Evolutionary conservation across 2,113 vertebrate genomes (phyloP), one percentile per base, ranked within the genome.

Genomic region (Rhinoderma darwinii): DNA sequence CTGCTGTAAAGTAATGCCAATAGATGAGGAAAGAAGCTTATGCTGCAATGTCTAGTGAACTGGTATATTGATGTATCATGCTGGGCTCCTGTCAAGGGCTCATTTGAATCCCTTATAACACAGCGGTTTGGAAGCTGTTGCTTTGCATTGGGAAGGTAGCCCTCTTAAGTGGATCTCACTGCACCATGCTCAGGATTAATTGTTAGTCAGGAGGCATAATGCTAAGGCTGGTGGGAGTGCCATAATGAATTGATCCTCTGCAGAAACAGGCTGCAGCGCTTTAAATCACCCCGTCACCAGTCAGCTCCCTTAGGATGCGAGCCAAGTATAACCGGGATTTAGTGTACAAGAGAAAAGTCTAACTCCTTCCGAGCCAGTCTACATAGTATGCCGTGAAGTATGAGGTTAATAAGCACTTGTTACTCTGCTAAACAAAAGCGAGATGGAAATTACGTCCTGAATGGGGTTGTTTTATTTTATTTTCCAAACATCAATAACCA

Each of bases 241-340:
- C 86, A 30, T 87, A 87, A 87, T 87, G 86, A 87, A 87, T 87
- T 87, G 86, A 87, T 82, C 86, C 86, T 82, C 86, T 87, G 86
- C 86, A 87, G 86, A 87, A 82, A 82, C 79, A 87, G 78, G 78
- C 86, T 87, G 86, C 86, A 74, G 86, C 86, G 78, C 79, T 87
- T 87, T 87, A 87, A 87, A 87, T 87, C 86, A 87, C 78, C 78
- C 77, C 78, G 86, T 87, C 86, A 87, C 78, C 86, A 87, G 86
- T 87, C 86, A 87, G 86, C 86, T 87, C 86, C 86, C 86, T 82
- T 73, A 87, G 86, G 86, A 87, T 63, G 86, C 6, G 39, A 87
- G 86, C 86, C 86, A 87, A 87, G 79, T 82, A 87, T 73, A 82
- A 82, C n/a, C 79, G 61, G 79, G 78, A 87, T 87, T 87, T 87